Percentiles rank a stretch among this genome's conserved stretches.
phyloP scores from a whole-genome alignment of 1,140 invertebrate species.

The Euborellia annulipes region DNA sequence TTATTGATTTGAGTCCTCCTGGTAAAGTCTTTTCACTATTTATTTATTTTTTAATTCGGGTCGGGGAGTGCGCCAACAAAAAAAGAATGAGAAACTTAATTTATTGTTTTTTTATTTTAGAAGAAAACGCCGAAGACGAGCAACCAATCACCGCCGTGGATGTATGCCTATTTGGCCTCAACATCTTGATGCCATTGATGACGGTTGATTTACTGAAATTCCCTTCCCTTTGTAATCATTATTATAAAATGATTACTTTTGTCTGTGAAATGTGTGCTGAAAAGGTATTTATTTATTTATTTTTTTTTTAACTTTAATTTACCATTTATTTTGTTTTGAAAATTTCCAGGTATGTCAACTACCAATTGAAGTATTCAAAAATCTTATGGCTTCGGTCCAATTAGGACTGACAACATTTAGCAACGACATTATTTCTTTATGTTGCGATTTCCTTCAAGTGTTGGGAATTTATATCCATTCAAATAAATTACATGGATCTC shows the following conservation, averaged over 20 bases:
- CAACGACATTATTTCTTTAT: slow-evolving; percentile 41
- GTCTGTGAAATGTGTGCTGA: slow-evolving; percentile 51
- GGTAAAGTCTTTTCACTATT: slow-evolving; percentile 6
- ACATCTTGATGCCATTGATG: slow-evolving; percentile 60
- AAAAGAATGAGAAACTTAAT: no score
- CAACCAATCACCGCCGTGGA: slow-evolving; percentile 33
- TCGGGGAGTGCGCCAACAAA: no score
- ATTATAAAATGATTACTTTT: slow-evolving; percentile 44
- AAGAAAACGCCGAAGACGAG: slow-evolving; percentile 18
- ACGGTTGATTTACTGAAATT: slow-evolving; percentile 55
- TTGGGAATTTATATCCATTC: slow-evolving; percentile 31
- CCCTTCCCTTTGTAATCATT: slow-evolving; percentile 46
- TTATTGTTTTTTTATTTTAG: slow-evolving; percentile 6
- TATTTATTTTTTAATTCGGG: neutral
- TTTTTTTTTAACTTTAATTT: no score
- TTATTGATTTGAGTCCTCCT: slow-evolving; percentile 39
- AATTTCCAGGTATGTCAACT: slow-evolving; percentile 29
- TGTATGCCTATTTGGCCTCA: slow-evolving; percentile 52
- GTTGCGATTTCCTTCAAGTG: slow-evolving; percentile 46
- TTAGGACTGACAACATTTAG: slow-evolving; percentile 49
- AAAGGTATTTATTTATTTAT: slow-evolving; percentile 27
- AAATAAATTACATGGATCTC: slow-evolving; percentile 24
- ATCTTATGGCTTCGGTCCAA: slow-evolving; percentile 45
- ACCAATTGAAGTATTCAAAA: slow-evolving; percentile 37
- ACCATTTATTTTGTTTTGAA: neutral